Percentiles rank a stretch among this genome's conserved stretches.
Evolutionary conservation across 1,140 invertebrate genomes (phyloP).

Genomic region (Brachionus sp.): DNA sequence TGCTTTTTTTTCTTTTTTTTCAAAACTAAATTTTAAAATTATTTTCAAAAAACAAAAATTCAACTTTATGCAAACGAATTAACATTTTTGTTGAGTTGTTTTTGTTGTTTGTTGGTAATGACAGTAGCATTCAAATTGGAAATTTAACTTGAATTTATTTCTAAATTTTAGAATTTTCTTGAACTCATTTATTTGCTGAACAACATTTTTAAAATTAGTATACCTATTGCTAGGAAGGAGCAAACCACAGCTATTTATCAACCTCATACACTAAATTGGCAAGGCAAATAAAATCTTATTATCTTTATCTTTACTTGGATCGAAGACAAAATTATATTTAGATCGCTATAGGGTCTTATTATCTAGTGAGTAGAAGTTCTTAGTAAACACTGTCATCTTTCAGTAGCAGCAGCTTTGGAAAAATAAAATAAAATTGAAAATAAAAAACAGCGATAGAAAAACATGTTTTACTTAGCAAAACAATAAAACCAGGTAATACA

Average conservation of each 20-base stretch:
- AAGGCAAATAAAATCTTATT: background rate
- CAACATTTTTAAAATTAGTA: background rate
- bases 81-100: background rate
- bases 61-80: background rate
- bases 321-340: background rate
- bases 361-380: background rate
- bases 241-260: background rate
- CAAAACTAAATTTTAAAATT: background rate
- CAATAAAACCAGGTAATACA: background rate
- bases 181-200: background rate
- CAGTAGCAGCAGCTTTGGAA: background rate
- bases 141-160: constrained; percentile 1
- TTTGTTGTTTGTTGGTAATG: background rate
- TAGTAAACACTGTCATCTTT: background rate
- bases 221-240: background rate
- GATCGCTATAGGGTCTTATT: background rate
- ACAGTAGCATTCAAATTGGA: background rate
- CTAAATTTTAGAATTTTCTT: background rate
- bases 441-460: background rate
- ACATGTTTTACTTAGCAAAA: background rate
- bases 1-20: background rate
- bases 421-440: background rate
- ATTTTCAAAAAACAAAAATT: background rate
- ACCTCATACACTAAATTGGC: too few species aligned
- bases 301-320: background rate